These are phyloP conservation scores for Prochilodus magdalenae DNA, from an alignment of 2,113 vertebrate species.

Conservation along the genomic window DNA sequence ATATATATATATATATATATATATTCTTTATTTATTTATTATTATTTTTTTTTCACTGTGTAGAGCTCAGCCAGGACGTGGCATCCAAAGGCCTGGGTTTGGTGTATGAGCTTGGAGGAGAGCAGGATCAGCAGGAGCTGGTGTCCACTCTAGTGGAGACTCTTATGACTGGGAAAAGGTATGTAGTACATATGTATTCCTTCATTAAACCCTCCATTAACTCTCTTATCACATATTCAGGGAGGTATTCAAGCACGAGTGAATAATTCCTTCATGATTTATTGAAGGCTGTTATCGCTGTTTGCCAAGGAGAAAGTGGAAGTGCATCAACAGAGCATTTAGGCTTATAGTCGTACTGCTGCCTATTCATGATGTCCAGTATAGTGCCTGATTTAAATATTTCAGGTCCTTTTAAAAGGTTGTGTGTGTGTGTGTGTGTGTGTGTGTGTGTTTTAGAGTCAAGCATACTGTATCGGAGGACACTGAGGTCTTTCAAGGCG, in stretches of 20 bases:
- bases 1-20: too few relatives aligned
- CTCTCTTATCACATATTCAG: too few relatives aligned
- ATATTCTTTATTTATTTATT: too few relatives aligned
- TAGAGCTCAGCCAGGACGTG: slow-evolving; percentile 96
- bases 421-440: background rate
- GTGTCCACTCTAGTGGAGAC: slow-evolving; percentile 95
- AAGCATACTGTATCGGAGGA: slow-evolving; percentile 91
- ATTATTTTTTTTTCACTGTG: background rate
- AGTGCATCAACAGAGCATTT: background rate
- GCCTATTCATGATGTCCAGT: background rate
- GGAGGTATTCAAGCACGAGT: background rate
- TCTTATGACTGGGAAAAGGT: slow-evolving; percentile 99
- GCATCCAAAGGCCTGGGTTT: slow-evolving; percentile 97
- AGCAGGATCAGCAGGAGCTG: slow-evolving; percentile 92
- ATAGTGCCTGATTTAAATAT: slow-evolving; percentile 3
- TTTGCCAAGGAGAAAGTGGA: background rate
- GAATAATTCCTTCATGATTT: background rate
- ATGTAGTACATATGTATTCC: background rate
- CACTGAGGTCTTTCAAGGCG: slow-evolving; percentile 94
- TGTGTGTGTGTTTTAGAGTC: slow-evolving; percentile 71
- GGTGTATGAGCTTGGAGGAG: slow-evolving; percentile 94
- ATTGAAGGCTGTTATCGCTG: background rate
- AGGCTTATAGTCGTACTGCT: background rate
- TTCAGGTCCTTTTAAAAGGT: background rate
- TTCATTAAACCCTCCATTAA: background rate